phyloP scores from a whole-genome alignment of 2,113 vertebrate genomes.

The Istiophorus platypterus region DNA sequence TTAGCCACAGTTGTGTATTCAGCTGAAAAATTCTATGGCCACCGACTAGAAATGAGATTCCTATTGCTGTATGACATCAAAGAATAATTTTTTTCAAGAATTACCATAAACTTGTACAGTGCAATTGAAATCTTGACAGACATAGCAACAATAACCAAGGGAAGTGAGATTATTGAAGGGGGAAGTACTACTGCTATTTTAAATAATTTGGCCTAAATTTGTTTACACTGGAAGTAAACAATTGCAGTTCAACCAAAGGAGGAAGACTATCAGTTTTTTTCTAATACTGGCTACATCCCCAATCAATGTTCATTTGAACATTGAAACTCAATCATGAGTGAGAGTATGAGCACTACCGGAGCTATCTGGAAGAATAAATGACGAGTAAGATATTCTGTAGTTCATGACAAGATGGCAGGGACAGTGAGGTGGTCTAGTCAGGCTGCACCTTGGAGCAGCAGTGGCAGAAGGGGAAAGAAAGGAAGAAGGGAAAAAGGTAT shows the following conservation, averaged over 20 bases:
- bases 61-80: background rate
- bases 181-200: background rate
- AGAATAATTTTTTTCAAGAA: no score
- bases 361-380: background rate
- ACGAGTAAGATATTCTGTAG: background rate
- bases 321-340: background rate
- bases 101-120: background rate
- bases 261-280: background rate
- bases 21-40: background rate
- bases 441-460: conserved; percentile 4
- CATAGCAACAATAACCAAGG: background rate
- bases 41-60: background rate
- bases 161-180: no score
- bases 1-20: background rate
- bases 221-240: background rate
- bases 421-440: conserved; percentile 33
- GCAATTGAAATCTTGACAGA: no score
- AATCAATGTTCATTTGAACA: background rate
- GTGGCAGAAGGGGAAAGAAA: background rate
- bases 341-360: background rate
- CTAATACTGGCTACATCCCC: background rate
- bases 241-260: background rate
- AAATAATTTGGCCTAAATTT: background rate
- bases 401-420: background rate
- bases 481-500: background rate